phyloP scores from a whole-genome alignment of 2,888 invertebrate species.

The Heliconius ismenius region DNA sequence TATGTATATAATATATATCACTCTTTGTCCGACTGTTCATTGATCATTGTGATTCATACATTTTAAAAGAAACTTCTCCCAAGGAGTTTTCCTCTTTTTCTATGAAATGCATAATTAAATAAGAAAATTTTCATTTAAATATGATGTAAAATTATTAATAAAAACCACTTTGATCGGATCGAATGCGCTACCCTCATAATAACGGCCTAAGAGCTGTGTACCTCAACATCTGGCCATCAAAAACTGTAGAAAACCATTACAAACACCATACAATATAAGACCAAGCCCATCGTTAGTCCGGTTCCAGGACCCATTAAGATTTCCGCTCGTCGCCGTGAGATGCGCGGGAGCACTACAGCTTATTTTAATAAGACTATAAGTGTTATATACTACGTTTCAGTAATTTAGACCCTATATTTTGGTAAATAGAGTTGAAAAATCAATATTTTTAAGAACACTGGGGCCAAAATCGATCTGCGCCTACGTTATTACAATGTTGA shows the following conservation, averaged over 20 bases:
- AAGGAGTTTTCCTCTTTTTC: background rate
- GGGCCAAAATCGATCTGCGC: slow-evolving; percentile 32
- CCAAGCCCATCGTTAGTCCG: slow-evolving; percentile 78
- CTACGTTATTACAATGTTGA: slow-evolving; percentile 46
- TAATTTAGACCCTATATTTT: slow-evolving; percentile 45
- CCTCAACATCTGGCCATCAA: slow-evolving; percentile 14
- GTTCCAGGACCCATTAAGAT: slow-evolving; percentile 81
- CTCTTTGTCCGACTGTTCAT: slow-evolving; percentile 8
- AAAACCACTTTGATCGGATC: background rate
- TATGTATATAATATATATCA: slow-evolving; percentile 14
- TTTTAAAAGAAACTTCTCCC: background rate
- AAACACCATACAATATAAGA: slow-evolving; percentile 60
- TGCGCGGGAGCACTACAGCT: slow-evolving; percentile 68
- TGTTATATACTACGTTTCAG: slow-evolving; percentile 19
- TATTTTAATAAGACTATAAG: slow-evolving; percentile 50
- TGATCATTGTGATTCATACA: background rate
- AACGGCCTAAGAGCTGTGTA: background rate
- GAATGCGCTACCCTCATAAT: background rate
- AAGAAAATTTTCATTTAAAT: background rate
- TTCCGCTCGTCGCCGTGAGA: slow-evolving; percentile 74
- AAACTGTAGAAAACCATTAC: slow-evolving; percentile 30
- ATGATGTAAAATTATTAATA: background rate
- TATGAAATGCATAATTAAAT: background rate
- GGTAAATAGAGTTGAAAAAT: slow-evolving; percentile 10
- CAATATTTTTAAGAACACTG: background rate